These are phyloP conservation scores for Aramus guarauna DNA, from an alignment of 2,113 vertebrate species.

Conservation along the genomic window DNA sequence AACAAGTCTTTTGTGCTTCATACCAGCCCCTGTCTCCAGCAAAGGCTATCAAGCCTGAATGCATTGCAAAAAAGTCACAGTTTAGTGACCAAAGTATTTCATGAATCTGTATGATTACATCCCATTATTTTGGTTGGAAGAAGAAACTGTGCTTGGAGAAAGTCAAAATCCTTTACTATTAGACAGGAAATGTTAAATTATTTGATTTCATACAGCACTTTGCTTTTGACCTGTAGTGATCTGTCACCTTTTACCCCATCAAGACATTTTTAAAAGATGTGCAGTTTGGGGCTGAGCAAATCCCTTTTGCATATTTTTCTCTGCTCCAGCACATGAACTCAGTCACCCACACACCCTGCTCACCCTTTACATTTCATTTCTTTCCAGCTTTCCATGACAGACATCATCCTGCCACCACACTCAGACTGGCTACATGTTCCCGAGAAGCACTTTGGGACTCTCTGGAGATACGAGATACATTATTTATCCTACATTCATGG, in stretches of 20 bases:
- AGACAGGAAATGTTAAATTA: neutral
- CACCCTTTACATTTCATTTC: neutral
- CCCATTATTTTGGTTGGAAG: neutral
- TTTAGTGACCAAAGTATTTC: neutral
- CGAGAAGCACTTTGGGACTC: neutral
- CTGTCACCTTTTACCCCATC: neutral
- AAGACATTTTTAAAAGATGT: neutral
- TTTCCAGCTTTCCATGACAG: neutral
- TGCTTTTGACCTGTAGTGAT: neutral
- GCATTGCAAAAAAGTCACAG: neutral
- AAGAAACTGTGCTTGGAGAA: neutral
- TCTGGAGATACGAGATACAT: neutral
- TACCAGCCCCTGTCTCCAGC: neutral
- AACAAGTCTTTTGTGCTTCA: fast-evolving
- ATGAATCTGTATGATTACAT: neutral
- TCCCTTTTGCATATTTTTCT: neutral
- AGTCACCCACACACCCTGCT: neutral
- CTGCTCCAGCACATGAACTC: neutral
- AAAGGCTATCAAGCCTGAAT: neutral
- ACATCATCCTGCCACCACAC: neutral
- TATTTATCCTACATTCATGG: neutral
- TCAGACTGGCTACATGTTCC: neutral
- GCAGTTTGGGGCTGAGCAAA: neutral
- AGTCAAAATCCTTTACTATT: neutral
- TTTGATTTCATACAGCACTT: neutral